These are phyloP conservation scores for Orcinus orca DNA, from an alignment of 2,113 vertebrate species.

Conservation along the genomic window DNA sequence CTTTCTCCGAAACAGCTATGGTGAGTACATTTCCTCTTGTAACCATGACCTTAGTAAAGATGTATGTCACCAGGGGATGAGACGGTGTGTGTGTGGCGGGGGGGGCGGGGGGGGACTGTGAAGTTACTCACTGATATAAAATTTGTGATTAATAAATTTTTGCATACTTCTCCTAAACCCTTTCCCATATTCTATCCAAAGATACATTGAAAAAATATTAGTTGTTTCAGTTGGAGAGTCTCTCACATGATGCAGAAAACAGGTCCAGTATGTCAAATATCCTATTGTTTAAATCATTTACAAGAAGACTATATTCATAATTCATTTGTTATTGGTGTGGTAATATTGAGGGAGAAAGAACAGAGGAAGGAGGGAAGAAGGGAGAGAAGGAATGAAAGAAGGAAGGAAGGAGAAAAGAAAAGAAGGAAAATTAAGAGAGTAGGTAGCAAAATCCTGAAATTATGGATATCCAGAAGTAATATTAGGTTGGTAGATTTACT, in stretches of 20 bases:
- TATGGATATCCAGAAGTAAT: background rate
- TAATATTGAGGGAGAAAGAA: background rate
- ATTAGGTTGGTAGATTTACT: background rate
- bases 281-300: background rate
- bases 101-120: rapidly evolving
- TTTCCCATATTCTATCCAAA: background rate
- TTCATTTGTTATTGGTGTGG: background rate
- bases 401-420: background rate
- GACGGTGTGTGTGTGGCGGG: rapidly evolving
- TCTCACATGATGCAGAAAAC: background rate
- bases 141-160: background rate
- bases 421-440: background rate
- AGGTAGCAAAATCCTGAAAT: background rate
- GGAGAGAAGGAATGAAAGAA: background rate
- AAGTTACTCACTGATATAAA: background rate
- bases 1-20: background rate
- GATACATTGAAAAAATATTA: background rate
- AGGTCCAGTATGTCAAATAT: background rate
- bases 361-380: background rate
- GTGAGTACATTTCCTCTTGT: background rate
- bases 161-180: background rate
- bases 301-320: background rate
- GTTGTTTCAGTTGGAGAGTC: background rate
- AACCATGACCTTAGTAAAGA: background rate
- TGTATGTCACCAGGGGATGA: background rate